Percentiles rank a stretch among this genome's conserved stretches.
These are phyloP conservation scores for Zootoca vivipara DNA, from an alignment of 2,113 vertebrate genomes.

Conservation along the genomic window DNA sequence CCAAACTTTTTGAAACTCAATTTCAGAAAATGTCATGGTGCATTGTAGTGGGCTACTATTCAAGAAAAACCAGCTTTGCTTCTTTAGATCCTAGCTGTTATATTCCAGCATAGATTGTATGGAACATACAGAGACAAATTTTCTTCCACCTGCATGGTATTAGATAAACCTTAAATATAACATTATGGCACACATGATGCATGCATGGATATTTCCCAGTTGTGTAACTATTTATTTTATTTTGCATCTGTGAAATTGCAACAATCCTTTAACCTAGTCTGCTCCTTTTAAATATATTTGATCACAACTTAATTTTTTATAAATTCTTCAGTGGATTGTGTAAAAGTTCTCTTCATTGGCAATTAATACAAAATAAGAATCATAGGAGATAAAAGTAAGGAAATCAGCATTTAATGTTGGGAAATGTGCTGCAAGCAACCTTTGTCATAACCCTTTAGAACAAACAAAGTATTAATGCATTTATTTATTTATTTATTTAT, in stretches of 20 bases:
- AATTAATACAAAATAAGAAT: constrained; percentile 29
- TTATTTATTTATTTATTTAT: not conserved
- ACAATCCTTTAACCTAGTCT: not conserved
- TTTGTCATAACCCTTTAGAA: not conserved
- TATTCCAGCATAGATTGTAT: constrained; percentile 16
- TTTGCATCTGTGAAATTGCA: constrained; percentile 27
- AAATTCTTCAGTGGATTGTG: not conserved
- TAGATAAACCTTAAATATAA: not conserved
- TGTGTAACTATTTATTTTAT: rapidly evolving
- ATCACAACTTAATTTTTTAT: constrained; percentile 2
- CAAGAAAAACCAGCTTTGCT: not conserved
- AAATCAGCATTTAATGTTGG: not conserved
- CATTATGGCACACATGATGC: constrained; percentile 43
- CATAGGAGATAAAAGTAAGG: not conserved
- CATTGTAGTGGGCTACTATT: not conserved
- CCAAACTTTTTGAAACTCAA: not conserved
- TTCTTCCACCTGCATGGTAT: not conserved
- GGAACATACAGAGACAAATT: constrained; percentile 43
- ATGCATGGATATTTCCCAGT: constrained; percentile 11
- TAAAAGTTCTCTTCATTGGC: not conserved
- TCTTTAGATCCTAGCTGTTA: not conserved
- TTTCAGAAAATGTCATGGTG: not conserved
- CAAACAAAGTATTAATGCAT: not conserved
- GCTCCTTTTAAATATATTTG: not conserved
- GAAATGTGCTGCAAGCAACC: not conserved